phyloP scores from a whole-genome alignment of 2,113 vertebrate species.

The Romanogobio albipinnatus region DNA sequence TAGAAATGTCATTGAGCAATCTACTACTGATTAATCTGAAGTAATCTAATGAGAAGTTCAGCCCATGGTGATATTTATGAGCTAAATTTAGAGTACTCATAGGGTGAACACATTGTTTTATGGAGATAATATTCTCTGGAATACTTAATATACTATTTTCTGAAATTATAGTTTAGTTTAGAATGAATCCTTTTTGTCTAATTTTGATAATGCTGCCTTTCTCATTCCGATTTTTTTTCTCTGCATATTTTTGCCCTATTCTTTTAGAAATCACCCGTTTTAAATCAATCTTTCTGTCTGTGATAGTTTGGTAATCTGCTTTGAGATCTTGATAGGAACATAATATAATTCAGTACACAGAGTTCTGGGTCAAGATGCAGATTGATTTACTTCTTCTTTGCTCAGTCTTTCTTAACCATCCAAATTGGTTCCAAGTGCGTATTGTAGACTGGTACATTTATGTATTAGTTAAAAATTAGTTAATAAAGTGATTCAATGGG shows the following conservation, averaged over 20 bases:
- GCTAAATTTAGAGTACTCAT: constrained; percentile 19
- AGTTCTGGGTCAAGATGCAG: constrained; percentile 3
- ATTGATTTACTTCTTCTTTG: neutral
- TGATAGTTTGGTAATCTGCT: neutral
- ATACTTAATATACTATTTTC: neutral
- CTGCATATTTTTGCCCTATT: neutral
- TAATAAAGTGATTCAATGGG: no score
- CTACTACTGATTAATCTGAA: constrained; percentile 1
- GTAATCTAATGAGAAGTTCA: constrained; percentile 2
- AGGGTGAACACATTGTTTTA: neutral
- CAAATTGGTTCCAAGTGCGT: neutral
- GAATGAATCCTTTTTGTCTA: neutral
- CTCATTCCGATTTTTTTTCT: neutral
- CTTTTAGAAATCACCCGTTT: neutral
- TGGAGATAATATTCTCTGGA: neutral
- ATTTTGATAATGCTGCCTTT: neutral
- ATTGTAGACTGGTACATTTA: neutral
- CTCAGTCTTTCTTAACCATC: neutral
- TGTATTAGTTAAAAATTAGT: neutral
- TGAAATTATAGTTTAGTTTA: neutral
- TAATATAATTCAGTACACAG: neutral
- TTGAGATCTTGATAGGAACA: neutral
- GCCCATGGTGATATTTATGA: constrained; percentile 4
- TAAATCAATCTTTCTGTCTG: neutral
- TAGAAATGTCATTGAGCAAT: constrained; percentile 20